Percentiles rank a stretch among this genome's conserved stretches.
These are phyloP conservation scores for Hyperopisus bebe DNA, from an alignment of 2,113 vertebrate species.

Conservation along the genomic window DNA sequence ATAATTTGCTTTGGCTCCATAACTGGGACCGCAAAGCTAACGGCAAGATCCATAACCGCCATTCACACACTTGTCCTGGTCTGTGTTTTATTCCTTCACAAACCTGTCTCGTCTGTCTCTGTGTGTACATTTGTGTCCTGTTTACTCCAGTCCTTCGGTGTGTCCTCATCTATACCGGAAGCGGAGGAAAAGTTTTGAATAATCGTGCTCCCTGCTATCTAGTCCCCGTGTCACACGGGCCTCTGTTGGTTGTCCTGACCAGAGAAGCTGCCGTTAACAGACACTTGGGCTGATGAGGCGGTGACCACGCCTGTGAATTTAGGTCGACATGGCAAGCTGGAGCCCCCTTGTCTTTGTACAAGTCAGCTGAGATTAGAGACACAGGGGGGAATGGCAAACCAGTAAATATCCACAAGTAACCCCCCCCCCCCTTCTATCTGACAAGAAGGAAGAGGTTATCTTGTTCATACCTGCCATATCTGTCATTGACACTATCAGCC, in stretches of 20 bases:
- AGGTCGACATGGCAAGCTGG: not conserved
- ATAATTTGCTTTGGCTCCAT: not conserved
- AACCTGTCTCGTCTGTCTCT: not conserved
- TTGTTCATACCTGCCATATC: constrained; percentile 27
- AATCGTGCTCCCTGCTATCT: not conserved
- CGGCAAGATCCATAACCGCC: not conserved
- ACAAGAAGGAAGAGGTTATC: constrained; percentile 17
- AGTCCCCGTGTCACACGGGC: not conserved
- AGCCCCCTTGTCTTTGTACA: not conserved
- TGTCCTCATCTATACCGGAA: not conserved
- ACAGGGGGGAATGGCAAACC: too few relatives aligned
- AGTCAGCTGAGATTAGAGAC: not conserved
- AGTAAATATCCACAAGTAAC: not conserved
- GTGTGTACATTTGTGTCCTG: not conserved
- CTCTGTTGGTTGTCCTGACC: not conserved
- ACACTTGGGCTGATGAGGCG: not conserved
- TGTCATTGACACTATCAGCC: constrained; percentile 24
- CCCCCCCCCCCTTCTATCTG: constrained; percentile 8
- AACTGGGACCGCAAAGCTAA: not conserved
- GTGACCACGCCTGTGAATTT: not conserved
- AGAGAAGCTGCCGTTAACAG: not conserved
- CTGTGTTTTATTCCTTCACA: not conserved
- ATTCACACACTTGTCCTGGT: not conserved
- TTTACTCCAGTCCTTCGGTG: not conserved
- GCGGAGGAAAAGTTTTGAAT: not conserved